These are phyloP conservation scores for Anisognathus igniventris DNA, from an alignment of 2,797 vertebrate species.

Conservation along the genomic window DNA sequence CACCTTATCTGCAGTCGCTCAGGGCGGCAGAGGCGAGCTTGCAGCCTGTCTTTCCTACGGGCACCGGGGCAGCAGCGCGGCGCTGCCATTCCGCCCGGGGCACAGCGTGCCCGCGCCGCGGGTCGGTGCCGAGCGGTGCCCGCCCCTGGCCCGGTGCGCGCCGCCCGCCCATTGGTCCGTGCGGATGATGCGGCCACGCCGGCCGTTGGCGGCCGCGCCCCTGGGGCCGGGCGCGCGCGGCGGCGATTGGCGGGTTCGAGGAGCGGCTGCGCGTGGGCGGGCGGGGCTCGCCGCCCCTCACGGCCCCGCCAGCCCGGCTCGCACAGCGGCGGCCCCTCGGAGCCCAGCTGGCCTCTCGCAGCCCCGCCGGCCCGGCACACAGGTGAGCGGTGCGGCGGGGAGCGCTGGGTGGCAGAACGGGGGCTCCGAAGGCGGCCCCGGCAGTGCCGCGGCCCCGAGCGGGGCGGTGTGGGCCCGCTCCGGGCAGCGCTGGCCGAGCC, in stretches of 20 bases:
- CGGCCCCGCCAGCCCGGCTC: neutral
- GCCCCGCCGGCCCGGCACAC: neutral
- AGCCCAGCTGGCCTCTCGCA: neutral
- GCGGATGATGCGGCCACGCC: neutral
- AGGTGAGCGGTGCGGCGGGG: neutral
- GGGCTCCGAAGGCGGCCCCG: no score
- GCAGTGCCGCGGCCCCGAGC: neutral
- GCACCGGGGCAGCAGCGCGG: neutral
- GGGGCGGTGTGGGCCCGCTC: neutral
- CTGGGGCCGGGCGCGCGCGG: neutral
- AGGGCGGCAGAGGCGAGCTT: neutral
- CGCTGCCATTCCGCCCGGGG: fast-evolving
- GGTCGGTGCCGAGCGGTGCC: no score
- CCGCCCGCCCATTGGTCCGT: neutral
- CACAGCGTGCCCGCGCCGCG: no score
- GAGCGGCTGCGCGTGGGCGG: neutral
- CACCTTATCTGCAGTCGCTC: neutral
- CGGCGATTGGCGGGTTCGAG: neutral
- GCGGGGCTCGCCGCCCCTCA: neutral
- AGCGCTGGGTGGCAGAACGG: neutral
- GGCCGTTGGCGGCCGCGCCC: neutral
- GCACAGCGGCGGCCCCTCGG: neutral
- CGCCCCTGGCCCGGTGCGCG: neutral
- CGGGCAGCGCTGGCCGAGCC: neutral
- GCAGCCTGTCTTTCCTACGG: neutral